Percentiles rank a stretch among this genome's conserved stretches.
Conservation (phyloP, 2,888 invertebrate species). For the Taenaris catops region DNA sequence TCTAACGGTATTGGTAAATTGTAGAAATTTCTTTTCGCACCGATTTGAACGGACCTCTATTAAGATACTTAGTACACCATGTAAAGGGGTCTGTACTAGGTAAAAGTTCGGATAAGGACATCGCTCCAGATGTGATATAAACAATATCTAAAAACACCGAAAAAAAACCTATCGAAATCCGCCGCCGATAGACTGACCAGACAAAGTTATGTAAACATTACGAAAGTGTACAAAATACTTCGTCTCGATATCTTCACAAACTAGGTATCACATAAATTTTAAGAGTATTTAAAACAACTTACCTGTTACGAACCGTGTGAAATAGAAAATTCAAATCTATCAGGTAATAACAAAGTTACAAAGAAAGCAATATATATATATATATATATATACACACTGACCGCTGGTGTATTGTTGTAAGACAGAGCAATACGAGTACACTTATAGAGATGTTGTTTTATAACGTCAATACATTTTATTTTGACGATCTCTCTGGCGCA, state of each 20-base stretch:
- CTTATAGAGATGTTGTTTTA: no score
- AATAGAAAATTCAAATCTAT: constrained; percentile 2
- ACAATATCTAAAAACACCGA: constrained; percentile 11
- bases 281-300: no score
- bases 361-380: no score
- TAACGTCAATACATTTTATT: no score
- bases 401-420: no score
- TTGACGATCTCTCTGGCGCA: no score
- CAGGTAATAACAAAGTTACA: no score
- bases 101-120: constrained; percentile 6
- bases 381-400: no score
- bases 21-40: background rate
- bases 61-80: constrained; percentile 1
- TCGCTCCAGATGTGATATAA: constrained; percentile 3
- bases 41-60: background rate
- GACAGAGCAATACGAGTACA: no score
- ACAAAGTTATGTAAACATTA: constrained; percentile 20
- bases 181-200: constrained; percentile 12
- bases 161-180: constrained; percentile 11
- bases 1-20: no score
- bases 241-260: constrained; percentile 12
- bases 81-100: constrained; percentile 4
- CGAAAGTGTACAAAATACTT: constrained; percentile 14
- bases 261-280: constrained; percentile 13
- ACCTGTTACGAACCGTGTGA: background rate